Evolutionary conservation across 2,113 vertebrate genomes (phyloP).

Genomic region (Cebidichthys violaceus): DNA sequence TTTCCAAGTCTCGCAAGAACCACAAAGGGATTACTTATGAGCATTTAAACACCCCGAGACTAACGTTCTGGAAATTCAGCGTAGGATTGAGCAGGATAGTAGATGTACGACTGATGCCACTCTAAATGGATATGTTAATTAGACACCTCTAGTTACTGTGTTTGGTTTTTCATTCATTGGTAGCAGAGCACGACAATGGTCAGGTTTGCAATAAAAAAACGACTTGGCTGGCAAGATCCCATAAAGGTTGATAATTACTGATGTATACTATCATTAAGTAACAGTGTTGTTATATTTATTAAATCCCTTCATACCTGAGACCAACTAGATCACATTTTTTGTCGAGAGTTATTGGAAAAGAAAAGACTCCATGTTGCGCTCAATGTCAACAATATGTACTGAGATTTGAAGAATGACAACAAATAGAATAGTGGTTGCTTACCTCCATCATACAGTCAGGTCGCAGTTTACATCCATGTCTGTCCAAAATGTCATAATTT

Average conservation of each 20-base stretch:
- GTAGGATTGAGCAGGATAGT: neutral
- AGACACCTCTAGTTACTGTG: neutral
- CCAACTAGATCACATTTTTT: neutral
- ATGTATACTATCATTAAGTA: neutral
- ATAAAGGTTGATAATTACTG: neutral
- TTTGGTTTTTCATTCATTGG: neutral
- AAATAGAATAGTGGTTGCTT: too few species aligned
- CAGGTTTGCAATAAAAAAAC: neutral
- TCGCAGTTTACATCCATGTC: neutral
- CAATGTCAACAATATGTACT: neutral
- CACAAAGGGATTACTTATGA: neutral
- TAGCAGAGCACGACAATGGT: neutral
- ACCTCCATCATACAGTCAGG: too few species aligned
- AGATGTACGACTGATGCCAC: neutral
- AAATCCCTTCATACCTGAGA: neutral
- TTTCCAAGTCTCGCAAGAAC: neutral
- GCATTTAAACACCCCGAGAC: neutral
- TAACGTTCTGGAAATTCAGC: neutral
- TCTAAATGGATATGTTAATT: neutral
- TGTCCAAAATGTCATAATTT: neutral
- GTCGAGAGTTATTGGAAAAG: neutral
- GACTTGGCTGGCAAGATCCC: neutral
- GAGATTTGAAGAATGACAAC: neutral
- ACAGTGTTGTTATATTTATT: neutral
- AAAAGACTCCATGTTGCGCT: neutral